Base-by-base conservation (phyloP, 2,113 vertebrate species). In the Ceyx cyanopectus region DNA sequence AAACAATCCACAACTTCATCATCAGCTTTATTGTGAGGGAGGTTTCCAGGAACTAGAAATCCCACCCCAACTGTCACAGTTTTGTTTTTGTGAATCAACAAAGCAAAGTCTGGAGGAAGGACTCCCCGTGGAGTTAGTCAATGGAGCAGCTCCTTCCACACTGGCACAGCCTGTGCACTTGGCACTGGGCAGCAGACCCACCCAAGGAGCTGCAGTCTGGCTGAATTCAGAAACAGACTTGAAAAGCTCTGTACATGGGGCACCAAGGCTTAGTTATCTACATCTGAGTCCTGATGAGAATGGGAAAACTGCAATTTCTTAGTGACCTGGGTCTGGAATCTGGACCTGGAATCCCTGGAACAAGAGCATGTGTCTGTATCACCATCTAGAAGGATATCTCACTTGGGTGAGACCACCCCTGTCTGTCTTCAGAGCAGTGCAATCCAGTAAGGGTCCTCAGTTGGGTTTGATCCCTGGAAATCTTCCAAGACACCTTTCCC, bases 41-140 rank as follows among this genome's bases (percentile, higher is more conserved):
- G 66, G 13, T 30, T 81, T 82, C 68, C 68, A 95, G 87, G 65
- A 92, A 41, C 24, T 34, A 62, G 32, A 92, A 89, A 80, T 74
- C 72, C 37, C 0, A 2, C 61, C 58, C 54, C 32, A 82, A n/a
- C 29, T 37, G 37, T 50, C 46, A 32, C 7, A 15, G 46, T 13
- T 89, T 81, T 69, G 10, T 66, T 91, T 91, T 73, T 34, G 19
- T 56, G 43, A 67, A 91, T 67, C 63, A 81, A 45, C n/a, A 76
- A 53, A 72, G 26, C 27, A 14, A 81, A 85, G 75, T 62, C 50
- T 67, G 72, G 63, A 70, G 92, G 60, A 85, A 77, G 67, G 79
- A 10, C 30, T 85, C 63, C 51, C 67, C 14, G 51, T 37, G 51
- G 90, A 51, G 60, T 13, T 1, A 7, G 11, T 69, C 62, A 50